Evolutionary conservation across 2,113 vertebrate genomes (phyloP).

Genomic region (Ovis aries): ARS-UI_Ramb_v3.0 NC_056054.1:210309501-210310000

Average conservation of each 20-base stretch:
- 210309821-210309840: neutral
- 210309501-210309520: neutral
- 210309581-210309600: neutral
- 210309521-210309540: neutral
- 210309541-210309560: neutral
- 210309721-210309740: neutral
- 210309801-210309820: neutral
- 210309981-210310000: neutral
- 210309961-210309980: neutral
- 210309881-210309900: neutral
- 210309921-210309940: neutral
- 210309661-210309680: neutral
- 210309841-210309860: neutral
- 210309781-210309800: neutral
- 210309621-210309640: neutral
- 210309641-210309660: neutral
- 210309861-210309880: neutral
- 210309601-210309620: neutral
- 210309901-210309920: neutral
- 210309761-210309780: slow-evolving; percentile 14
- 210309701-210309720: neutral
- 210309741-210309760: neutral
- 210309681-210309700: neutral
- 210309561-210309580: neutral
- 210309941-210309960: neutral